Base-by-base conservation (phyloP, 2,797 vertebrate species). In the Notoglanidium macrostoma region DNA sequence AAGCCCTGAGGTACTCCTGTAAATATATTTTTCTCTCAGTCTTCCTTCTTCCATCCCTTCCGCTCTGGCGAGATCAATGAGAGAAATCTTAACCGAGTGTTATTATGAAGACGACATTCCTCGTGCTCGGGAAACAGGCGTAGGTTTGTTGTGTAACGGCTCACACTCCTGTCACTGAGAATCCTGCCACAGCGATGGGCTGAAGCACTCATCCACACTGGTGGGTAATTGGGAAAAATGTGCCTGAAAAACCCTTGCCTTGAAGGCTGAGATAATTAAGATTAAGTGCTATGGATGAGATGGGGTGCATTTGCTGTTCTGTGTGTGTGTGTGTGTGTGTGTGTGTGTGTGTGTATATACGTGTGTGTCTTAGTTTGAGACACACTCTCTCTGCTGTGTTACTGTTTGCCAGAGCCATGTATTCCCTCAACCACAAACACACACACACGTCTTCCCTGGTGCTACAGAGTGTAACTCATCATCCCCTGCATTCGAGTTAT, bases 201-300 rank as follows among this genome's bases (percentile, higher is more conserved):
- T 80, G 54, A 87, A 78, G 32, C 86, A 88, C 83, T 74, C 85
- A 76, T 55, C 85, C 49, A 87, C 79, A 85, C 81, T 85, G 89
- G 67, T 57, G 86, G 65, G 40, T 85, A 88, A 89, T 85, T 85
- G 70, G 68, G 81, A 83, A 85, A 81, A 85, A 59, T 57, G 59
- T 72, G 65, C 59, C 44, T 68, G 26, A 55, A 44, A 84, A 44
- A 70, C 46, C 74, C 78, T 87, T 86, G 87, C 88, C 84, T 72
- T 78, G 26, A 70, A 74, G 79, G 6, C 49, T 72, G 68, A 80
- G 81, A 82, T 77, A 84, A 89, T 86, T 63, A 90, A 85, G 84
- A 87, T 78, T 57, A 49, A 85, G 19, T 65, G 77, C 73, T 87
- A 74, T 80, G 51, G 63, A 89, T 40, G 76, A 85, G 79, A 86